Conservation (phyloP, 2,888 invertebrate species). For the Pristionchus maxplancki region DNA sequence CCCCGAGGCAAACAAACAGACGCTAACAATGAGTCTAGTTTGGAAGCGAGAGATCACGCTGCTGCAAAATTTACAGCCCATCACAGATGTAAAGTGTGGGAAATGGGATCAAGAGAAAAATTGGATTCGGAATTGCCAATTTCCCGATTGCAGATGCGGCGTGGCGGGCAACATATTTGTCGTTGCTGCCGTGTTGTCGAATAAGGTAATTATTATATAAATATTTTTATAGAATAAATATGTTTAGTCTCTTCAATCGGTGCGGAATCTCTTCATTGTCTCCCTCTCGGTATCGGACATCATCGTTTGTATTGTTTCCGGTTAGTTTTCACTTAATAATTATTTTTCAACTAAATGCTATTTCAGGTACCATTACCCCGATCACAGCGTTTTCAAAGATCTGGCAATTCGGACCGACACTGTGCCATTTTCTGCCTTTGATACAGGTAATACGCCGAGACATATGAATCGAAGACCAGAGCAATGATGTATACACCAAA, state of each 20-base stretch:
- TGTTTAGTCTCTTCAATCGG: slow-evolving; percentile 66
- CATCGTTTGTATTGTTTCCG: slow-evolving; percentile 87
- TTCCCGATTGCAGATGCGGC: slow-evolving; percentile 68
- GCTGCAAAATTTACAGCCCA: background rate
- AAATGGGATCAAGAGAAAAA: no score
- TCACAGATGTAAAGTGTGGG: background rate
- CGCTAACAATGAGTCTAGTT: slow-evolving; percentile 8
- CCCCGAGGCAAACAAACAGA: background rate
- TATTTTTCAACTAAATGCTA: background rate
- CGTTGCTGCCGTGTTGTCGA: slow-evolving; percentile 63
- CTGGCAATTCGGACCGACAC: slow-evolving; percentile 92
- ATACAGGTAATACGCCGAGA: slow-evolving; percentile 83
- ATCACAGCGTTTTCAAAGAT: slow-evolving; percentile 91
- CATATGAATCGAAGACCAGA: background rate
- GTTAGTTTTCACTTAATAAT: background rate
- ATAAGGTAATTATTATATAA: slow-evolving; percentile 5
- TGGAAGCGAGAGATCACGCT: background rate
- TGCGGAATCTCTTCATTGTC: slow-evolving; percentile 76
- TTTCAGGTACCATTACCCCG: slow-evolving; percentile 95
- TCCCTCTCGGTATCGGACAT: slow-evolving; percentile 85
- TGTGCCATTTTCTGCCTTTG: slow-evolving; percentile 94
- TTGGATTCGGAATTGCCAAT: no score
- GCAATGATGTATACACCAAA: no score
- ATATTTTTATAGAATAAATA: background rate
- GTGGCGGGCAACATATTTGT: slow-evolving; percentile 73